Base-by-base conservation (phyloP, 2,797 vertebrate genomes). In the Rhinella marina region DNA sequence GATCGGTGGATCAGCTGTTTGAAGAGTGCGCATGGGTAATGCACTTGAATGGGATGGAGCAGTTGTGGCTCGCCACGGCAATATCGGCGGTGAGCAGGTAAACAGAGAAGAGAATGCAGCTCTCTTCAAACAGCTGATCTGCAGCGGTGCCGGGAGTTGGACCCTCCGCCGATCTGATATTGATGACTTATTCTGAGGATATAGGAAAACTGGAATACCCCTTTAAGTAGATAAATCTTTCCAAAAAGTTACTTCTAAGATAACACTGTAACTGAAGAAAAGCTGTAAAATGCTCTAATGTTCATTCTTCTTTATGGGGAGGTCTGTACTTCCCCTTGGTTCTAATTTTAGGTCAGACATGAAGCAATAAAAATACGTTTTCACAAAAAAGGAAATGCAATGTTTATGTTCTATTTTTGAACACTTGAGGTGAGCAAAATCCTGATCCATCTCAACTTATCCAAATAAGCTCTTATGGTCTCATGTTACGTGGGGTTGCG, bases 371-470 rank as follows among this genome's bases (percentile, higher is more conserved):
- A 81, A 56, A 78, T 81, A 48, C 32, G 14, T 25, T 32, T 76
- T 87, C 17, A 48, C 27, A 84, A 72, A 85, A 66, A 80, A 80
- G 87, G 82, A 88, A 84, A 61, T n/a, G n/a, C 54, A 21, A 57
- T 88, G 76, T 88, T 88, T 73, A 23, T 84, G 76, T 88, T 88
- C 76, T 88, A 84, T 88, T 88, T 81, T 88, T 4, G 78, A 84
- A 84, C 9, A 48, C 48, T 70, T 50, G 82, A 80, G 76, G 82
- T 81, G 76, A 88, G 66, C 64, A 72, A 41, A 50, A 23, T 81
- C 61, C 59, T 81, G n/a, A 73, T 84, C 50, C 73, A 80, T 73
- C n/a, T 61, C 21, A 73, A 61, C 68, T 84, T 68, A 25, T 73
- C 82, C 73, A 56, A 70, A 84, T 73, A 88, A 77, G 66, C 82